phyloP scores from a whole-genome alignment of 2,113 vertebrate genomes.

The Stictonetta naevosa region DNA sequence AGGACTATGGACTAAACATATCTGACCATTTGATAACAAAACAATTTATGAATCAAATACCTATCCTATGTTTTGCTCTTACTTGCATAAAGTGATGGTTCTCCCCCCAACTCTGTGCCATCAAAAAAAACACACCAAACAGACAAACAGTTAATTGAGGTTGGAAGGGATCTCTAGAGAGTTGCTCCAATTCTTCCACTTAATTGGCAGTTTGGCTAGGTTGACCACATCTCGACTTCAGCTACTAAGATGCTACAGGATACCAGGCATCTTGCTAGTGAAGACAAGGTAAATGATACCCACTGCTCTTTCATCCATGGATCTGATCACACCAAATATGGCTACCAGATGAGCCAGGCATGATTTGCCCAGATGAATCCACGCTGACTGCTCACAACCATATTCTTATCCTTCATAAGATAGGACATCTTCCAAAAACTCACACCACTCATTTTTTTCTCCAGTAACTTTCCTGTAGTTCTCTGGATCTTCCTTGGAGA shows the following conservation, averaged over 20 bases:
- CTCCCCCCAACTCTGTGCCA: not conserved
- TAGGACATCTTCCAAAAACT: not conserved
- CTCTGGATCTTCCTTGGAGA: not conserved
- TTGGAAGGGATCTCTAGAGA: not conserved
- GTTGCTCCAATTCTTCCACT: not conserved
- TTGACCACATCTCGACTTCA: not conserved
- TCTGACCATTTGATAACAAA: not conserved
- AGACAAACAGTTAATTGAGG: not conserved
- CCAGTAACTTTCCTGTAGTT: not conserved
- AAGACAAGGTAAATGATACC: not conserved
- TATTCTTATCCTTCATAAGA: not conserved
- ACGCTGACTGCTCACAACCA: not conserved
- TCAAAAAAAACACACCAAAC: not conserved
- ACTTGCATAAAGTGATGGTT: not conserved
- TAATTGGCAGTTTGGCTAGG: not conserved
- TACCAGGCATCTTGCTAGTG: not conserved
- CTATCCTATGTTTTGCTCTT: not conserved
- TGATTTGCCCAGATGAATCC: not conserved
- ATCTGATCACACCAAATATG: not conserved
- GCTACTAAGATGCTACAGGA: not conserved
- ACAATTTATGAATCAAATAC: not conserved
- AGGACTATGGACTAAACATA: not conserved
- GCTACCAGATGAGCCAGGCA: not conserved
- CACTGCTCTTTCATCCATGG: not conserved
- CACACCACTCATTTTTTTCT: not conserved